phyloP scores from a whole-genome alignment of 2,113 vertebrate genomes.

The Pituophis catenifer region DNA sequence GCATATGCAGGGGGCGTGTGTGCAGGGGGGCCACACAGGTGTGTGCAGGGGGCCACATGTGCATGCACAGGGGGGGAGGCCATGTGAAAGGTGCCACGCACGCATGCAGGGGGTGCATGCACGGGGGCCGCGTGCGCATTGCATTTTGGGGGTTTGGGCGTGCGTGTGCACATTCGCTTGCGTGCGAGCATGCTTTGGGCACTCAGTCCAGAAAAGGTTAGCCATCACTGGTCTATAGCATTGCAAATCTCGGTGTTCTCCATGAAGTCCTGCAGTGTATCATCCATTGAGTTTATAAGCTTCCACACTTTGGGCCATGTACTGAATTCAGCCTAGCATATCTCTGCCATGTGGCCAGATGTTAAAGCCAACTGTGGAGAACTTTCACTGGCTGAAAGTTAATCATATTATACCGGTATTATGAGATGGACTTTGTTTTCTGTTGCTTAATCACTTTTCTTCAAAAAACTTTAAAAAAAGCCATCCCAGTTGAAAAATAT shows the following conservation, averaged over 20 bases:
- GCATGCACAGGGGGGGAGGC: too few relatives aligned
- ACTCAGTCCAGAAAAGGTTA: too few relatives aligned
- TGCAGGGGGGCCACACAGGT: too few relatives aligned
- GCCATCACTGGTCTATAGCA: not conserved
- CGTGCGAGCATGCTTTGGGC: too few relatives aligned
- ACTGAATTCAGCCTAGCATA: not conserved
- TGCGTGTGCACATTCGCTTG: too few relatives aligned
- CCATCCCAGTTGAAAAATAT: not conserved
- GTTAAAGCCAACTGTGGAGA: not conserved
- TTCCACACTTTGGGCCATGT: not conserved
- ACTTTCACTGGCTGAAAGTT: not conserved
- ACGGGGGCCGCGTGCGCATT: too few relatives aligned
- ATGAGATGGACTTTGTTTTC: accelerated
- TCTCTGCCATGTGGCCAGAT: not conserved
- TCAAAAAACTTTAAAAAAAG: not conserved
- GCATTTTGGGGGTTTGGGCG: too few relatives aligned
- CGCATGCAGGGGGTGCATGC: too few relatives aligned
- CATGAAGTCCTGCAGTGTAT: not conserved
- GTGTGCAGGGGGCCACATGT: too few relatives aligned
- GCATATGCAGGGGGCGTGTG: too few relatives aligned
- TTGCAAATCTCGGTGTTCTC: not conserved
- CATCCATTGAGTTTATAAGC: not conserved
- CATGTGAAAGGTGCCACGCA: too few relatives aligned
- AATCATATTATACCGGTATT: not conserved
- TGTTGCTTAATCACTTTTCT: not conserved